phyloP scores from a whole-genome alignment of 2,888 invertebrate genomes.

The Masnerella sp. region DNA sequence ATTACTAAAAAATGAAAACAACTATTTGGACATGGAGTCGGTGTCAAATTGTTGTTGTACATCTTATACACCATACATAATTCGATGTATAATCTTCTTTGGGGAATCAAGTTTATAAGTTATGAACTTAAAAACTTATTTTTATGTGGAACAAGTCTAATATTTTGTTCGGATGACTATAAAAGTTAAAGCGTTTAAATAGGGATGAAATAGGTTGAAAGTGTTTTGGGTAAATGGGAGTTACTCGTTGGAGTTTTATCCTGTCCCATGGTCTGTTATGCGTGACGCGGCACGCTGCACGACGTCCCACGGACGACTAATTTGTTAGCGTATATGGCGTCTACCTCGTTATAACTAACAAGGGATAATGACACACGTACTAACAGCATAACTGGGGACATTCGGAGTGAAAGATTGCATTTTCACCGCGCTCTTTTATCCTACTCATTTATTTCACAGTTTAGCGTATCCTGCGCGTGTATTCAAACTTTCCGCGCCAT shows the following conservation, averaged over 20 bases:
- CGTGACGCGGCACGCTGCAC: constrained; percentile 34
- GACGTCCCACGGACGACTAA: constrained; percentile 50
- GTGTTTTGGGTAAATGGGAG: too few species aligned
- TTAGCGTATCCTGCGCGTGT: constrained; percentile 50
- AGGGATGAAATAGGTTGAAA: too few species aligned
- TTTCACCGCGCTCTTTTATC: constrained; percentile 56
- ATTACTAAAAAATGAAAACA: too few species aligned
- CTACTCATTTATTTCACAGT: constrained; percentile 54
- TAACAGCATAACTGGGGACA: constrained; percentile 62
- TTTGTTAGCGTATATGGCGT: constrained; percentile 57
- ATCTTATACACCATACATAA: too few species aligned
- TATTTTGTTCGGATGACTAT: too few species aligned
- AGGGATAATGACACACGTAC: constrained; percentile 72
- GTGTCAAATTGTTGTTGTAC: too few species aligned
- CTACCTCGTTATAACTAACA: constrained; percentile 74
- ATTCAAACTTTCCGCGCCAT: constrained; percentile 49
- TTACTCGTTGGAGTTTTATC: constrained; percentile 35
- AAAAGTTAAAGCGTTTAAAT: too few species aligned
- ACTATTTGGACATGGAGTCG: too few species aligned
- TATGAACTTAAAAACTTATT: too few species aligned
- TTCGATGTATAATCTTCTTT: too few species aligned
- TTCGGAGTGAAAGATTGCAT: constrained; percentile 59
- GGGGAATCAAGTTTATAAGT: too few species aligned
- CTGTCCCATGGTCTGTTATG: constrained; percentile 44
- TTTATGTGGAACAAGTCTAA: too few species aligned